Evolutionary conservation across 2,888 invertebrate genomes (phyloP).

Genomic region (Eurytoma californica): DNA sequence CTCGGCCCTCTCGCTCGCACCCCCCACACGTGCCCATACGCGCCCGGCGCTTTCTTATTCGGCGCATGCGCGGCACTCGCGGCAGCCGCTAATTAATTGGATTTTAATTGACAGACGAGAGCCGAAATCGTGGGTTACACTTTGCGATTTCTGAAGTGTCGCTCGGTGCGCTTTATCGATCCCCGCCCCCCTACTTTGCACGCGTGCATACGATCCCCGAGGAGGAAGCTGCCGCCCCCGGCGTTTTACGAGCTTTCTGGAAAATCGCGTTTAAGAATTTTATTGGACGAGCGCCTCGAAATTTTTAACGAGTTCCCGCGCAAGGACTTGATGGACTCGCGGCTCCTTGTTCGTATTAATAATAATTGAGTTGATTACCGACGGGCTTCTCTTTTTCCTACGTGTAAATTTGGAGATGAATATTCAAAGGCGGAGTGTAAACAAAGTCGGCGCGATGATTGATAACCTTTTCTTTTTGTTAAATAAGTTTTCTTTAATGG

Average conservation of each 20-base stretch:
- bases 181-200: background rate
- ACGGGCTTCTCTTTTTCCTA: no score
- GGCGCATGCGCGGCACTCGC: background rate
- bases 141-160: slow-evolving; percentile 42
- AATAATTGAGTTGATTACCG: slow-evolving; percentile 12
- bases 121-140: slow-evolving; percentile 24
- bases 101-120: slow-evolving; percentile 54
- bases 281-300: slow-evolving; percentile 4
- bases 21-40: background rate
- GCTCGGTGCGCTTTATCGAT: slow-evolving; percentile 25
- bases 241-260: slow-evolving; percentile 42
- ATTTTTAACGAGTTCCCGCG: slow-evolving; percentile 23
- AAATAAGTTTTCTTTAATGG: no score
- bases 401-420: no score
- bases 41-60: slow-evolving; percentile 28
- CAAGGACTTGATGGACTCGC: background rate
- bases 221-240: slow-evolving; percentile 12
- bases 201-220: background rate
- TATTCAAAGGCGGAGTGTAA: no score
- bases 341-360: background rate
- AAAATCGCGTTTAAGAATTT: slow-evolving; percentile 33
- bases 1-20: slow-evolving; percentile 31
- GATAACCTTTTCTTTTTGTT: no score
- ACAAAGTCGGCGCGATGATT: no score
- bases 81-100: slow-evolving; percentile 57